Evolutionary conservation across 1,140 invertebrate species (phyloP).

Genomic region (Scaptodrosophila lebanonensis): DNA sequence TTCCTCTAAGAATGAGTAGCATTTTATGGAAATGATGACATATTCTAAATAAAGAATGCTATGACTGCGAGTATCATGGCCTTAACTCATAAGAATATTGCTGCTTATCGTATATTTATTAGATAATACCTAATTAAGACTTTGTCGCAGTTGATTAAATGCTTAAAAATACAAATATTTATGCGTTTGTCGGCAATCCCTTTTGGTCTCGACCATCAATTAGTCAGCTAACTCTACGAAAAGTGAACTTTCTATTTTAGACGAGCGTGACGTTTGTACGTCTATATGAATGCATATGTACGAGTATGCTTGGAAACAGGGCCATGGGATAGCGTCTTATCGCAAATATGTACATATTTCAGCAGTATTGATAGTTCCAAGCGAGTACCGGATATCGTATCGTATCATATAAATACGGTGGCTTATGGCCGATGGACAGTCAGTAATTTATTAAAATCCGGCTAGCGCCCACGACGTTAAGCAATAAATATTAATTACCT

Average conservation of each 20-base stretch:
- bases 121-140: constrained; percentile 37
- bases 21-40: constrained; percentile 6
- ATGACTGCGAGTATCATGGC: neutral
- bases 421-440: neutral
- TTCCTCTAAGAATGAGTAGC: too few relatives aligned
- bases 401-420: too few relatives aligned
- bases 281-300: too few relatives aligned
- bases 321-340: too few relatives aligned
- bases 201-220: constrained; percentile 39
- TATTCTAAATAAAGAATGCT: constrained; percentile 1
- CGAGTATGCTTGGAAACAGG: too few relatives aligned
- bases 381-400: too few relatives aligned
- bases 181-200: constrained; percentile 1
- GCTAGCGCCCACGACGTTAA: constrained; percentile 8
- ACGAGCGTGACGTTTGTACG: constrained; percentile 6
- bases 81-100: neutral
- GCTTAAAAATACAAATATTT: constrained; percentile 17
- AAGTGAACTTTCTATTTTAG: constrained; percentile 16
- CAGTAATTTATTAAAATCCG: neutral
- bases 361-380: too few relatives aligned
- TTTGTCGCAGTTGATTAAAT: constrained; percentile 15
- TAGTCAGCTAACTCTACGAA: constrained; percentile 29
- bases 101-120: neutral
- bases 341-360: neutral
- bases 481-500: constrained; percentile 9